Evolutionary conservation across 2,113 vertebrate genomes (phyloP), one percentile per base, ranked within the genome.

Genomic region (Hydrochoerus hydrochaeris): DNA sequence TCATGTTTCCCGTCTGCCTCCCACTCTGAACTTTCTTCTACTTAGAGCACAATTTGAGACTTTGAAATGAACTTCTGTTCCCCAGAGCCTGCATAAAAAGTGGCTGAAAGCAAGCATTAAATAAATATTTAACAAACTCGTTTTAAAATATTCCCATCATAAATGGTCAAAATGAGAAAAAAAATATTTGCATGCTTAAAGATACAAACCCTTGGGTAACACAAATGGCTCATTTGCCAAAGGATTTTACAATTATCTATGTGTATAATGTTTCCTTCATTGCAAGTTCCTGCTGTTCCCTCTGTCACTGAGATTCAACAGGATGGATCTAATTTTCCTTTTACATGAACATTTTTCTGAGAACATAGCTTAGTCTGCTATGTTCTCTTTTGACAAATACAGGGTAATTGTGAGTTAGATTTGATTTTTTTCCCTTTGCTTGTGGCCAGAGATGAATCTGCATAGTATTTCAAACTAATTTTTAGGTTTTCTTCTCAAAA

Each of bases 331-430:
- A 87, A 87, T 73, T 95, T 44, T 93, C 69, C 92, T 73, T 92
- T 75, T 78, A 60, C 16, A 58, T 71, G 69, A 95, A 90, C 57
- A 32, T 95, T 77, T 77, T 94, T 96, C 82, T 86, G 7, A 46
- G 69, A 26, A 44, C 10, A 52, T 52, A 85, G 24, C 41, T 38
- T 80, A 49, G 49, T n/a, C 67, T 54, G 62, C 44, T 94, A n/a
- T 91, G 30, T 77, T 95, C 82, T 94, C 57, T 88, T 94, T 92
- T 80, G 95, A 96, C 41, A 95, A 97, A 91, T 86, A 95, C 24
- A 82, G 60, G 9, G n/a, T 95, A 95, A 95, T 97, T 96, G 71
- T 81, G 38, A 88, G 52, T 85, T 85, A 57, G 46, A 81, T 80
- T 62, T 49, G 14, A 62, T 88, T 84, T 82, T 93, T 87, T 75